These are phyloP conservation scores for Poeciliopsis turrubarensis DNA, from an alignment of 2,113 vertebrate genomes.

Conservation along the genomic window DNA sequence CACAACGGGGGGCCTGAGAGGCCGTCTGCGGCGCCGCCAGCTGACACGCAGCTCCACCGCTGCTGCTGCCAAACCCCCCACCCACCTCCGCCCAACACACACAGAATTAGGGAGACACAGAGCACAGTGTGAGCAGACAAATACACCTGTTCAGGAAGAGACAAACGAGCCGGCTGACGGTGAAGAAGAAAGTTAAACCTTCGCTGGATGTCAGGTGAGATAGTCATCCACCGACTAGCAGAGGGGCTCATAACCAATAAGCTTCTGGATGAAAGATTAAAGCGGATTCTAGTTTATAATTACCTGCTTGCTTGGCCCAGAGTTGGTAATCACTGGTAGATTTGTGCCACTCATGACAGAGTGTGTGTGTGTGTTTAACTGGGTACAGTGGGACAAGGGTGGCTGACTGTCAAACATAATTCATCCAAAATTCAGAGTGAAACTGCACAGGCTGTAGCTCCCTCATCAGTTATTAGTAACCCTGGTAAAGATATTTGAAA, in stretches of 20 bases:
- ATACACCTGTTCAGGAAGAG: slow-evolving; percentile 58
- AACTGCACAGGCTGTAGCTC: neutral
- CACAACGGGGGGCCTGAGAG: slow-evolving; percentile 60
- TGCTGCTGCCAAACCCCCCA: slow-evolving; percentile 57
- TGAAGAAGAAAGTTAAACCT: slow-evolving; percentile 8
- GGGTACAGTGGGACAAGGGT: slow-evolving; percentile 56
- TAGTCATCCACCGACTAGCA: slow-evolving; percentile 6
- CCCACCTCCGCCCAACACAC: slow-evolving; percentile 26
- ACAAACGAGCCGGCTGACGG: slow-evolving; percentile 15
- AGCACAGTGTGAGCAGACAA: slow-evolving; percentile 49
- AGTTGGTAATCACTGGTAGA: slow-evolving; percentile 55
- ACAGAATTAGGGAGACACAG: slow-evolving; percentile 39
- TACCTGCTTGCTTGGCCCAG: slow-evolving; percentile 55
- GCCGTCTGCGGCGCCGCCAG: slow-evolving; percentile 60
- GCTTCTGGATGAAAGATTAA: slow-evolving; percentile 65
- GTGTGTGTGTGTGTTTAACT: slow-evolving; percentile 47
- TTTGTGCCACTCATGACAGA: slow-evolving; percentile 75
- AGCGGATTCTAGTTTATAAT: slow-evolving; percentile 77
- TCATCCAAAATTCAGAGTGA: slow-evolving; percentile 53
- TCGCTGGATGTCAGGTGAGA: slow-evolving; percentile 19
- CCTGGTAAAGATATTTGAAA: neutral
- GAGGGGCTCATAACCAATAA: slow-evolving; percentile 51
- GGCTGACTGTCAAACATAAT: slow-evolving; percentile 69
- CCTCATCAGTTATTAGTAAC: neutral
- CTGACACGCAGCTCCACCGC: slow-evolving; percentile 59